Conservation (phyloP, 2,113 vertebrate species). For the Okapia johnstoni region DNA sequence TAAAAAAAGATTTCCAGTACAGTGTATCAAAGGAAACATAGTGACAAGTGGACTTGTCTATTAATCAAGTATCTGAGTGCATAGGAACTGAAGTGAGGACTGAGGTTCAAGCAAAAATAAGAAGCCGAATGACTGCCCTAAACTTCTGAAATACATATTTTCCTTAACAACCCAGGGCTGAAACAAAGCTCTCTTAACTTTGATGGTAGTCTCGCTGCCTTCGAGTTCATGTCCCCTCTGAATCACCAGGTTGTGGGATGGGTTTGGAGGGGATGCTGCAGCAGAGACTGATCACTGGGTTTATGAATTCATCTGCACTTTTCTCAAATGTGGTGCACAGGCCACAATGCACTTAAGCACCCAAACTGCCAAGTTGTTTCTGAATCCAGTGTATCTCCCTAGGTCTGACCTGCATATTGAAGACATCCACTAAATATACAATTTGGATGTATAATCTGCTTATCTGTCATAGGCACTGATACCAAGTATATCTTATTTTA, state of each 20-base stretch:
- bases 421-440: constrained; percentile 45
- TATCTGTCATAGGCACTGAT: not conserved
- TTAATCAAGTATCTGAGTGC: not conserved
- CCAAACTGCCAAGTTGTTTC: constrained; percentile 72
- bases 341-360: constrained; percentile 71
- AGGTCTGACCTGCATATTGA: constrained; percentile 80
- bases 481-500: not conserved
- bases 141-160: not conserved
- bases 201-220: not conserved
- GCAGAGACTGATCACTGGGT: constrained; percentile 50
- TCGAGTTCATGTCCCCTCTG: not conserved
- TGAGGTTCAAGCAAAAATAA: not conserved
- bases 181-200: not conserved
- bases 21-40: not conserved
- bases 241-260: constrained; percentile 63
- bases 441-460: constrained; percentile 29
- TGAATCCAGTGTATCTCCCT: constrained; percentile 61
- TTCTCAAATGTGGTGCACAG: constrained; percentile 60
- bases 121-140: not conserved
- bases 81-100: not conserved
- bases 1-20: not conserved
- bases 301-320: constrained; percentile 71
- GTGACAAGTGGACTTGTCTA: not conserved
- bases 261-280: constrained; percentile 50
- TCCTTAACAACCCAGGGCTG: not conserved